phyloP scores from a whole-genome alignment of 2,888 invertebrate species.

The Raillietiella orientalis region DNA sequence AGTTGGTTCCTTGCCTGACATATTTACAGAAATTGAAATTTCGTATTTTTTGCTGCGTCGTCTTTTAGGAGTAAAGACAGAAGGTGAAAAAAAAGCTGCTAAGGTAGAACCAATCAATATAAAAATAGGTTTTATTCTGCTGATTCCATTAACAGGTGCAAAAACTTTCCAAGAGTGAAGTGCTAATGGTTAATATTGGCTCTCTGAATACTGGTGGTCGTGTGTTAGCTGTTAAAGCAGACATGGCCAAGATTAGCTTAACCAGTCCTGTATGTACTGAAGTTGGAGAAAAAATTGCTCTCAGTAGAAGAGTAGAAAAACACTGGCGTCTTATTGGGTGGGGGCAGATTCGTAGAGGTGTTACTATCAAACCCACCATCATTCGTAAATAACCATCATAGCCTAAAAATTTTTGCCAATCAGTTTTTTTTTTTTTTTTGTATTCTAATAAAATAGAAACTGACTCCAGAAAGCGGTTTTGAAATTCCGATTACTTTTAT shows the following conservation, averaged over 20 bases:
- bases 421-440: no score
- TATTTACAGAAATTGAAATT: constrained; percentile 90
- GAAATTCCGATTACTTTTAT: no score
- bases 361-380: constrained; percentile 79
- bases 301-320: constrained; percentile 90
- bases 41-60: constrained; percentile 87
- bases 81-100: constrained; percentile 95
- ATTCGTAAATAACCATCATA: no score
- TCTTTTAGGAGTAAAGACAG: constrained; percentile 82
- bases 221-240: constrained; percentile 72
- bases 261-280: constrained; percentile 97
- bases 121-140: not conserved
- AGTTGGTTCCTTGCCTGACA: constrained; percentile 80
- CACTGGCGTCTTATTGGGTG: constrained; percentile 98
- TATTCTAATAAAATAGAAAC: no score
- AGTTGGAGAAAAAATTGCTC: constrained; percentile 93
- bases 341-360: constrained; percentile 95
- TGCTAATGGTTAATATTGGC: constrained; percentile 88
- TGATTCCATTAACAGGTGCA: constrained; percentile 25
- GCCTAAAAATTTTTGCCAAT: no score
- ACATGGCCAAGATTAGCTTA: constrained; percentile 84
- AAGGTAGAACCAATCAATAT: constrained; percentile 24
- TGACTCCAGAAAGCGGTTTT: no score
- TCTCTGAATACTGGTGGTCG: constrained; percentile 91
- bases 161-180: constrained; percentile 62